Evolutionary conservation across 1,140 invertebrate species (phyloP).

Genomic region (Philopotamus ludificatus): DNA sequence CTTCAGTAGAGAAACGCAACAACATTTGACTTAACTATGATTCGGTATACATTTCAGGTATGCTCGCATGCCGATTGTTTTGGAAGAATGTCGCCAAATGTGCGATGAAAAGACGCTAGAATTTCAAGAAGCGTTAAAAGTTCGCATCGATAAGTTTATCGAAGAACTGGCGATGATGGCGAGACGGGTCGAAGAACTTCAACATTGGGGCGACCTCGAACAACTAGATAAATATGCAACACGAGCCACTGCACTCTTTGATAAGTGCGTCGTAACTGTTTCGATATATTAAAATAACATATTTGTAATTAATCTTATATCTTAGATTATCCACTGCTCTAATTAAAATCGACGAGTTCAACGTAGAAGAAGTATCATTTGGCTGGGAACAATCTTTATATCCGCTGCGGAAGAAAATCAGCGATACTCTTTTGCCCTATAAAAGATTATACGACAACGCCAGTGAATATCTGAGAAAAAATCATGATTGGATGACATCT

Average conservation of each 20-base stretch:
- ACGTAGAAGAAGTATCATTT: slow-evolving; percentile 88
- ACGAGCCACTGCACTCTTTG: slow-evolving; percentile 73
- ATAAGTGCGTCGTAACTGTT: slow-evolving; percentile 53
- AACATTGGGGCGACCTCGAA: slow-evolving; percentile 85
- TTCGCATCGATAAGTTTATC: slow-evolving; percentile 68
- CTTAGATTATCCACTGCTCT: slow-evolving; percentile 65
- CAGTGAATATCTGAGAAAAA: slow-evolving; percentile 80
- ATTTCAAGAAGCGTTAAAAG: slow-evolving; percentile 71
- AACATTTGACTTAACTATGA: not conserved
- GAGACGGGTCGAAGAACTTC: slow-evolving; percentile 81
- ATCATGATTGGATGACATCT: slow-evolving; percentile 80
- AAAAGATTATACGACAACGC: slow-evolving; percentile 87
- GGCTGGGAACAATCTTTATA: slow-evolving; percentile 88
- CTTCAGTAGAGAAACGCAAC: not conserved
- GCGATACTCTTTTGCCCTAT: slow-evolving; percentile 78
- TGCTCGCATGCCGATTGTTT: slow-evolving; percentile 72
- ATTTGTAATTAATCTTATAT: slow-evolving; percentile 8
- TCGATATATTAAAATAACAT: slow-evolving; percentile 1
- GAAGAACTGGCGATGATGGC: slow-evolving; percentile 80
- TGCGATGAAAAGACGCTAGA: slow-evolving; percentile 80
- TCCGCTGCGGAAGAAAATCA: slow-evolving; percentile 73
- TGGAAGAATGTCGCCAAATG: slow-evolving; percentile 79
- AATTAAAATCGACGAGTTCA: slow-evolving; percentile 84
- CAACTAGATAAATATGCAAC: slow-evolving; percentile 83
- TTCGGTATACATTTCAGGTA: slow-evolving; percentile 52